Conservation (phyloP, 2,888 invertebrate species). For the Brassicogethes aeneus region DNA sequence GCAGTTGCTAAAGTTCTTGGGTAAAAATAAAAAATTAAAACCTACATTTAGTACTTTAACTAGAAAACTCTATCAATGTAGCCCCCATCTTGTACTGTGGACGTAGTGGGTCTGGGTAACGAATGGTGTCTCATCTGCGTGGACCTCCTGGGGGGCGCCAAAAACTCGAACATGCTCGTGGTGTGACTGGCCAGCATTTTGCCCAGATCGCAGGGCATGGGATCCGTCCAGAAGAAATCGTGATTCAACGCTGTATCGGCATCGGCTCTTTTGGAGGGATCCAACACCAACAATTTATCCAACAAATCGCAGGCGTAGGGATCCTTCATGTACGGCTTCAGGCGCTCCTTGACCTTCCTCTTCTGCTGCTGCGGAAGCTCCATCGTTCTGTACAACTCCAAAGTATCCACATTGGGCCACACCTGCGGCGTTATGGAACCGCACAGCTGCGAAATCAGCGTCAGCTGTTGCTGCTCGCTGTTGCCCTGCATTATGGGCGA, state of each 20-base stretch:
- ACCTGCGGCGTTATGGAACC: slow-evolving; percentile 90
- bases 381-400: slow-evolving; percentile 83
- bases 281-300: slow-evolving; percentile 83
- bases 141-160: slow-evolving; percentile 66
- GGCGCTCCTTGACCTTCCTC: slow-evolving; percentile 70
- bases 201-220: slow-evolving; percentile 85
- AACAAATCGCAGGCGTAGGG: slow-evolving; percentile 86
- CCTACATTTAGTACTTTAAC: not conserved
- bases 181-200: slow-evolving; percentile 88
- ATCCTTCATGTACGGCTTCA: slow-evolving; percentile 86
- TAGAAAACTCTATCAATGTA: slow-evolving; percentile 81
- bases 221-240: slow-evolving; percentile 98
- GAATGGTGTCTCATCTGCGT: slow-evolving; percentile 58
- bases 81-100: slow-evolving; percentile 60
- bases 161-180: slow-evolving; percentile 91
- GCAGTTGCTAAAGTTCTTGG: no score
- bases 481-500: slow-evolving; percentile 94
- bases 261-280: slow-evolving; percentile 82
- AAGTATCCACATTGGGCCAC: slow-evolving; percentile 87
- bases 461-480: slow-evolving; percentile 93
- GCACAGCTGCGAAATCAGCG: slow-evolving; percentile 89
- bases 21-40: no score
- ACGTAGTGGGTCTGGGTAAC: slow-evolving; percentile 45
- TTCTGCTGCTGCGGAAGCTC: slow-evolving; percentile 82
- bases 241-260: slow-evolving; percentile 92